phyloP scores from a whole-genome alignment of 2,113 vertebrate species.

The Cyprinodon tularosa region DNA sequence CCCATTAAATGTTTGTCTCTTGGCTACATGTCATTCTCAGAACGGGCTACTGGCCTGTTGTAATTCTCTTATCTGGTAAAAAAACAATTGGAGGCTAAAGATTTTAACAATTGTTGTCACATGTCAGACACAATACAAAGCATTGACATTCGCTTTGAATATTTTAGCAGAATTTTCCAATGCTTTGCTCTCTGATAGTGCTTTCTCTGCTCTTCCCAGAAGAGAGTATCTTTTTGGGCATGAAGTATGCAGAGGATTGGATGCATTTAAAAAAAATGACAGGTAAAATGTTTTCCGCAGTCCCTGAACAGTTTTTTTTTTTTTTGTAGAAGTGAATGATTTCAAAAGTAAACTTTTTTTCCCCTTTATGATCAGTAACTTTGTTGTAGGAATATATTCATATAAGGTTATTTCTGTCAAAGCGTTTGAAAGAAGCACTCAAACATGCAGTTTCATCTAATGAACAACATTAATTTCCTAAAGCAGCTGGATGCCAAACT shows the following conservation, averaged over 20 bases:
- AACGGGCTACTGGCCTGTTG: constrained; percentile 7
- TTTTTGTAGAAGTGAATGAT: background rate
- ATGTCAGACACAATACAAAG: constrained; percentile 24
- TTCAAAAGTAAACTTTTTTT: background rate
- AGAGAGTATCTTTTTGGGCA: background rate
- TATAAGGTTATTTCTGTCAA: background rate
- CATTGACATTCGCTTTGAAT: constrained; percentile 22
- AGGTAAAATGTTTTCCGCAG: background rate
- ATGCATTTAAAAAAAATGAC: background rate
- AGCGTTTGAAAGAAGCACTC: no score
- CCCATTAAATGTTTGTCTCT: background rate
- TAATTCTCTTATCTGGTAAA: constrained; percentile 8
- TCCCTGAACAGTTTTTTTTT: background rate
- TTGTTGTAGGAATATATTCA: background rate
- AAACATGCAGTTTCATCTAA: no score
- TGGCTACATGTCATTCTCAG: constrained; percentile 24
- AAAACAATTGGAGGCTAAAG: constrained; percentile 8
- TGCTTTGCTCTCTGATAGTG: background rate
- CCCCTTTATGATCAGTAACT: background rate
- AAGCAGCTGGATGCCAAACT: background rate
- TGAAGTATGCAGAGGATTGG: background rate
- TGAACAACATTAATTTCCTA: no score
- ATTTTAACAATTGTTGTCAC: constrained; percentile 26
- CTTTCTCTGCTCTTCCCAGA: constrained; percentile 3
- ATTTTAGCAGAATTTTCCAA: constrained; percentile 25